Evolutionary conservation across 2,888 invertebrate species (phyloP).

Genomic region (Cremastinae sp.): DNA sequence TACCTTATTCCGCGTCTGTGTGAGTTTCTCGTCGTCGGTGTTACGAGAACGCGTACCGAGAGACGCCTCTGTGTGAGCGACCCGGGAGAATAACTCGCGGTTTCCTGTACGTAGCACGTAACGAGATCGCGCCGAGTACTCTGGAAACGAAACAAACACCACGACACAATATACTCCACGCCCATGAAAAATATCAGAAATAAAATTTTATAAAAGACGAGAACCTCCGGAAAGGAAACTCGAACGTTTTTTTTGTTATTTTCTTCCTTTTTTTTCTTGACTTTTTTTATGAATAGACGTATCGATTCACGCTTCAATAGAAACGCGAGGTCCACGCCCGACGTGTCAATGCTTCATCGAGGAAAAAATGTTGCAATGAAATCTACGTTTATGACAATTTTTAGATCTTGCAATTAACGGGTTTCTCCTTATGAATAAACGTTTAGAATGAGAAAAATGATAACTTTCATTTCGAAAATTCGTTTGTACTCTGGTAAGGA

Average conservation of each 20-base stretch:
- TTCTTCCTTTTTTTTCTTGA: not conserved
- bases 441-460: too few species aligned
- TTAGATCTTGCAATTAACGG: not conserved
- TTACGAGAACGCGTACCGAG: not conserved
- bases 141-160: not conserved
- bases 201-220: slow-evolving; percentile 17
- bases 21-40: slow-evolving; percentile 8
- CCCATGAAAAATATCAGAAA: slow-evolving; percentile 23
- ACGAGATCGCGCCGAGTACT: slow-evolving; percentile 20
- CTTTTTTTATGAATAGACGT: not conserved
- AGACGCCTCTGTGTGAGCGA: slow-evolving; percentile 13
- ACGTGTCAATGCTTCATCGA: not conserved
- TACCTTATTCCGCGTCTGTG: slow-evolving; percentile 10
- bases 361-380: slow-evolving; percentile 2
- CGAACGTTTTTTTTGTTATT: not conserved
- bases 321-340: not conserved
- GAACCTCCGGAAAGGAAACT: slow-evolving; percentile 9
- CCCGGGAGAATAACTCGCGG: slow-evolving; percentile 27
- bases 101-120: slow-evolving; percentile 30
- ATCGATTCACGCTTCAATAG: slow-evolving; percentile 9
- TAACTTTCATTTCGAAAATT: too few species aligned
- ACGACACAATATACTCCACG: slow-evolving; percentile 35
- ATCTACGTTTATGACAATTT: not conserved
- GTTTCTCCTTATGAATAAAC: too few species aligned
- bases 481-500: too few species aligned